Conservation (phyloP, 2,888 invertebrate species). For the Halocaridina rubra region DNA sequence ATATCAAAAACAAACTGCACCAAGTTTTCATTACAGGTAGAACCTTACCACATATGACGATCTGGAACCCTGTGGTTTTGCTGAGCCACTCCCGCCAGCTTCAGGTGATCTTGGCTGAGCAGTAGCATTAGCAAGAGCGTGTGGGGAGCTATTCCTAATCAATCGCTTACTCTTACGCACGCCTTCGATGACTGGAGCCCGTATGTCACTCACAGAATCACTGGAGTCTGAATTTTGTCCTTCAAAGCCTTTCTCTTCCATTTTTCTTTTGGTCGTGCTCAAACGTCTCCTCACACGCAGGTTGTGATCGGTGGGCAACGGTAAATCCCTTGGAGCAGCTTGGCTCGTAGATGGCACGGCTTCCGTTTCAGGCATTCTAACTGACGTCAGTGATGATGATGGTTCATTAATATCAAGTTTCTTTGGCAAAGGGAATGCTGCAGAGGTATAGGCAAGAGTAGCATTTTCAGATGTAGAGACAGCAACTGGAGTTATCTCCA, state of each 20-base stretch:
- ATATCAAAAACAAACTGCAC: no score
- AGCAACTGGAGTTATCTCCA: no score
- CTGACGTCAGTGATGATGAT: no score
- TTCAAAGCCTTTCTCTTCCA: constrained; percentile 38
- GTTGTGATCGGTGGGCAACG: neutral
- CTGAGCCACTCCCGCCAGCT: constrained; percentile 7
- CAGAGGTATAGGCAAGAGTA: no score
- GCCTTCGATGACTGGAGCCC: constrained; percentile 14
- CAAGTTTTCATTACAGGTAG: no score
- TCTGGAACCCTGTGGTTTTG: constrained; percentile 34
- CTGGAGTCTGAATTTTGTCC: constrained; percentile 50
- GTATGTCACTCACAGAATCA: constrained; percentile 43
- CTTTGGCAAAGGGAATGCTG: no score
- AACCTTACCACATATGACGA: constrained; percentile 46
- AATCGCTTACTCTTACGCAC: constrained; percentile 59
- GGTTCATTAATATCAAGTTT: no score
- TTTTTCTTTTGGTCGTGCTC: constrained; percentile 27
- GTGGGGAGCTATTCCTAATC: constrained; percentile 39
- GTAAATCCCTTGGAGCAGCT: no score
- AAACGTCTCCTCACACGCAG: constrained; percentile 13
- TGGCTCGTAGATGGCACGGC: no score
- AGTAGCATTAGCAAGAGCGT: constrained; percentile 45
- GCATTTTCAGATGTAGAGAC: no score
- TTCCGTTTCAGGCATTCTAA: no score
- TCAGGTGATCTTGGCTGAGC: constrained; percentile 49